A percentile compares a stretch with the other conserved stretches of the same genome.
These are phyloP conservation scores for Folsomia manolachei DNA, from an alignment of 2,888 invertebrate species.

Conservation along the genomic window DNA sequence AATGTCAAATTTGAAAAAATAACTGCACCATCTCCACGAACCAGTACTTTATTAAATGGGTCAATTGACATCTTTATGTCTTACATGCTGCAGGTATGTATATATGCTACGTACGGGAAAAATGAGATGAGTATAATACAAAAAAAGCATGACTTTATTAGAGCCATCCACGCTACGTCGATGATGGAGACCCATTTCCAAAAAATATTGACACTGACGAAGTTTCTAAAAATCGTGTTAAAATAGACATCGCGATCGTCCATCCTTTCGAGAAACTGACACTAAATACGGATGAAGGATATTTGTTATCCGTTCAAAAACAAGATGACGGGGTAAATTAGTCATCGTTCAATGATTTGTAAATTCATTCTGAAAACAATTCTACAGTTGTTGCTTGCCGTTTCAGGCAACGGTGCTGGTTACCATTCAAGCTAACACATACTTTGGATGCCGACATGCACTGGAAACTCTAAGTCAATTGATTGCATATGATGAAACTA, in stretches of 20 bases:
- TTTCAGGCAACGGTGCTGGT: constrained; percentile 35
- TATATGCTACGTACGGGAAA: too few relatives aligned
- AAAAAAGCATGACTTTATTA: constrained; percentile 13
- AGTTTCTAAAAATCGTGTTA: constrained; percentile 30
- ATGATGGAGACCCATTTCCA: constrained; percentile 39
- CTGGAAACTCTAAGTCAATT: constrained; percentile 74
- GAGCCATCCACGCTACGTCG: constrained; percentile 42
- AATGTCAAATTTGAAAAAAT: constrained; percentile 39
- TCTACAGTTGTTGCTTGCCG: too few relatives aligned
- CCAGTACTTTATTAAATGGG: constrained; percentile 24
- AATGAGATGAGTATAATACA: not conserved
- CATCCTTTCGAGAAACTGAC: constrained; percentile 33
- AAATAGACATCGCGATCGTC: constrained; percentile 34
- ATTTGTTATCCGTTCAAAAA: constrained; percentile 31
- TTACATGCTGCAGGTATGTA: constrained; percentile 42
- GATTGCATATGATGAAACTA: constrained; percentile 56
- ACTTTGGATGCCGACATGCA: constrained; percentile 73
- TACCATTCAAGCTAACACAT: constrained; percentile 53
- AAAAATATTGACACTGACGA: constrained; percentile 31
- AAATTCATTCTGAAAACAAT: constrained; percentile 5
- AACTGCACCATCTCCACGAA: constrained; percentile 57
- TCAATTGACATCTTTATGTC: constrained; percentile 34
- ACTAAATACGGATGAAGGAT: constrained; percentile 41
- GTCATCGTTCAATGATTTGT: not conserved
- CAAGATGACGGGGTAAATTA: constrained; percentile 31